Percentiles rank a stretch among this genome's conserved stretches.
These are phyloP conservation scores for Acanthoscelides obtectus DNA, from an alignment of 2,888 invertebrate species.

Conservation along the genomic window DNA sequence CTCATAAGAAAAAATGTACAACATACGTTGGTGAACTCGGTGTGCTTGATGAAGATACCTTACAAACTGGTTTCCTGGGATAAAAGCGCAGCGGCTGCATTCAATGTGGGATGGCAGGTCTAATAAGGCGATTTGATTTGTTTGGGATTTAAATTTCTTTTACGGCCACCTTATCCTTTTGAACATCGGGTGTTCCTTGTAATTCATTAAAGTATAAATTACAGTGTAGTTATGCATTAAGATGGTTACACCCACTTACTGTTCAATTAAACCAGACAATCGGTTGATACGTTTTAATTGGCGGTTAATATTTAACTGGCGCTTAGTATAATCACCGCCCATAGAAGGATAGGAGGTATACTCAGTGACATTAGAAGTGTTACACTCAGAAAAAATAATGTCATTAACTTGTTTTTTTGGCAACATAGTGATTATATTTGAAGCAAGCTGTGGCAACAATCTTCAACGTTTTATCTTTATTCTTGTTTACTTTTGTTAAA, in stretches of 20 bases:
- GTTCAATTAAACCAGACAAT: not conserved
- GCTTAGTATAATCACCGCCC: not conserved
- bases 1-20: not conserved
- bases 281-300: not conserved
- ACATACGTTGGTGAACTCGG: not conserved
- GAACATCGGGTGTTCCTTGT: not conserved
- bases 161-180: not conserved
- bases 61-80: not conserved
- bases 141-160: not conserved
- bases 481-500: too few relatives aligned
- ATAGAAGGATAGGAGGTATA: not conserved
- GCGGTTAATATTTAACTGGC: not conserved
- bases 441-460: too few relatives aligned
- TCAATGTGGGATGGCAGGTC: not conserved
- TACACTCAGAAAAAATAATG: too few relatives aligned
- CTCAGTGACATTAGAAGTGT: too few relatives aligned
- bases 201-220: not conserved
- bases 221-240: not conserved
- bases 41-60: not conserved
- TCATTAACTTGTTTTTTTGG: too few relatives aligned
- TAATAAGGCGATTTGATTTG: not conserved
- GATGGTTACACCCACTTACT: not conserved
- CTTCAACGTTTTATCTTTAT: too few relatives aligned
- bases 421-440: too few relatives aligned
- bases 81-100: not conserved